Base-by-base conservation (phyloP, 2,888 invertebrate genomes). In the Oxycera nigricornis region DNA sequence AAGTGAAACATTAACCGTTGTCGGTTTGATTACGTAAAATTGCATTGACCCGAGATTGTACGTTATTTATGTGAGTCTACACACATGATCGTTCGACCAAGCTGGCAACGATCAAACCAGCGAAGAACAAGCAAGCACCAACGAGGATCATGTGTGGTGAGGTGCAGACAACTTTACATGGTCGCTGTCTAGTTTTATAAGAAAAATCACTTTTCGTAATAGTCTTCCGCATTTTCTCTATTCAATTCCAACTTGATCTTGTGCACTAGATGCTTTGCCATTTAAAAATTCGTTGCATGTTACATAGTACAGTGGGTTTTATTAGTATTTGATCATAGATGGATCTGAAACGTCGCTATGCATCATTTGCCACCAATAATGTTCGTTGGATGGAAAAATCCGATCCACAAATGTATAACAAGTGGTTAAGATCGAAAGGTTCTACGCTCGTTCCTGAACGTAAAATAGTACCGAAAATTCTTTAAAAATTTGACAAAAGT, bases 41-140 rank as follows among this genome's bases (percentile, higher is more conserved):
- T 68, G n/a, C 67, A 68, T 68, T 68, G 67, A 68, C 67, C 67
- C 50, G 67, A 46, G 14, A n/a, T n/a, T n/a, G n/a, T n/a, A n/a
- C n/a, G n/a, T n/a, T n/a, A n/a, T n/a, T n/a, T n/a, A n/a, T 46
- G 6, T 3, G 11, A 3, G 3, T 3, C 46, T 2, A 28, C 31
- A 26, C 9, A 17, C 31, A 61, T 61, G 61, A 61, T 31, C 61
- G 31, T 61, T 31, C 31, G 31, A 61, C 26, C 30, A 17, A 61
- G 28, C 31, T 2, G 20, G 31, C 31, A 28, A 30, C 4, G 46
- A n/a, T 46, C 3, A 46, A 46, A 2, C 6, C 59, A 59, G n/a
- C 17, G 4, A 31, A 31, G 31, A 31, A 46, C 46, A 46, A 11
- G 11, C 46, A 46, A 61, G 26, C 61, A 61, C 61, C n/a, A n/a